Evolutionary conservation across 1,140 invertebrate species (phyloP), one percentile per base, ranked within the genome.

Genomic region (Drosophila repleta): DNA sequence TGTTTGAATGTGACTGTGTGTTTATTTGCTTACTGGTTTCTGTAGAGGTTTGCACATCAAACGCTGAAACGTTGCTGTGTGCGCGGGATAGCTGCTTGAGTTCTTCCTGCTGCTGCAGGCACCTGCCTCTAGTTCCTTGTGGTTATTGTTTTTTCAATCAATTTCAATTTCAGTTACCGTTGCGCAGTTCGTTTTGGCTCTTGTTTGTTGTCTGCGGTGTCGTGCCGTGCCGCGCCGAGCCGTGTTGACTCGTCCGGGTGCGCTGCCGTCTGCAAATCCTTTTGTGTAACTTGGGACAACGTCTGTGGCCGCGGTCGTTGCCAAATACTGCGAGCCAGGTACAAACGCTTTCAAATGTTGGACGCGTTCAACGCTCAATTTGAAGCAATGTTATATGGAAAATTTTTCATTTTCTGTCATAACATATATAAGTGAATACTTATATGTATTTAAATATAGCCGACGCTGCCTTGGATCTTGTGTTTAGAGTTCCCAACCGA

Each of bases 271-370:
- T 66, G 68, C 53, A 79, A 88, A 87, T 88, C 83, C 83, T 88
- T 82, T 76, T 88, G 79, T 87, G 83, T 88, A 62, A 73, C 79
- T 65, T 70, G 77, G 71, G 78, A 88, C 79, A 88, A 88, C 79
- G 79, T 72, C 64, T 63, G 81, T 48, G 61, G 67, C 48, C 57
- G 61, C 65, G 56, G 11, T 43, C 24, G 45, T 49, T 69, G 55
- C 66, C 61, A 65, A 67, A 67, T 48, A 58, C 45, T 73, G 58
- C 69, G 65, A 77, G 32, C 51, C 83, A 79, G 79, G 88, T 79
- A 76, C 53, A 57, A 75, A 75, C 65, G 76, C 72, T 72, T 80
- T 57, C 62, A 74, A 60, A 63, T 80, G 64, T 69, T 74, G 65
- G 70, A 62, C 53, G 35, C 63, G 58, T 60, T 68, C n/a, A n/a